These are phyloP conservation scores for Andrena hattorfiana DNA, from an alignment of 2,888 invertebrate genomes.

Conservation along the genomic window DNA sequence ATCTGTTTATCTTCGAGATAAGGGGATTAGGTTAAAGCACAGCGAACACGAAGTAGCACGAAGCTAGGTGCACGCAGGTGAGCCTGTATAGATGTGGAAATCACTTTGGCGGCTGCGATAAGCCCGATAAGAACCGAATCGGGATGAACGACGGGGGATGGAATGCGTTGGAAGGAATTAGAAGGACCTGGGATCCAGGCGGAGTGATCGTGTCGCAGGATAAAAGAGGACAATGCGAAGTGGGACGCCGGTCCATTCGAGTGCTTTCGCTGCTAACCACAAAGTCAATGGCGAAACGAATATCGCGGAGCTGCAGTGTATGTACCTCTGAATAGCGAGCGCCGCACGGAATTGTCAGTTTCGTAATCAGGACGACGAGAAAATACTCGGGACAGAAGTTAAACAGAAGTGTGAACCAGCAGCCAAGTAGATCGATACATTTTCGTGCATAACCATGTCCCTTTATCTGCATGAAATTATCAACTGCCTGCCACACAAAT, in stretches of 20 bases:
- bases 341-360: too few relatives aligned
- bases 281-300: neutral
- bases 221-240: neutral
- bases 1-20: conserved; percentile 67
- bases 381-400: too few relatives aligned
- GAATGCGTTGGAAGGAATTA: neutral
- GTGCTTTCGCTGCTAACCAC: neutral
- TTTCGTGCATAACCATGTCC: too few relatives aligned
- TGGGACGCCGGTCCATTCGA: neutral
- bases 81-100: conserved; percentile 41
- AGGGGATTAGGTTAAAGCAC: conserved; percentile 47
- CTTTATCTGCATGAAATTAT: too few relatives aligned
- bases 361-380: too few relatives aligned
- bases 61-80: conserved; percentile 24
- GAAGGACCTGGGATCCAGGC: neutral
- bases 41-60: conserved; percentile 32
- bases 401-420: too few relatives aligned
- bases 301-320: too few relatives aligned
- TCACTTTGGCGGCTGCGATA: conserved; percentile 36
- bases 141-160: conserved; percentile 7
- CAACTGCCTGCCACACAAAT: neutral
- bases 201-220: neutral
- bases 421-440: too few relatives aligned
- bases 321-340: too few relatives aligned
- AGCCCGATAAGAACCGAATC: conserved; percentile 8